Evolutionary conservation across 2,113 vertebrate species (phyloP).

Genomic region (Excalfactoria chinensis): DNA sequence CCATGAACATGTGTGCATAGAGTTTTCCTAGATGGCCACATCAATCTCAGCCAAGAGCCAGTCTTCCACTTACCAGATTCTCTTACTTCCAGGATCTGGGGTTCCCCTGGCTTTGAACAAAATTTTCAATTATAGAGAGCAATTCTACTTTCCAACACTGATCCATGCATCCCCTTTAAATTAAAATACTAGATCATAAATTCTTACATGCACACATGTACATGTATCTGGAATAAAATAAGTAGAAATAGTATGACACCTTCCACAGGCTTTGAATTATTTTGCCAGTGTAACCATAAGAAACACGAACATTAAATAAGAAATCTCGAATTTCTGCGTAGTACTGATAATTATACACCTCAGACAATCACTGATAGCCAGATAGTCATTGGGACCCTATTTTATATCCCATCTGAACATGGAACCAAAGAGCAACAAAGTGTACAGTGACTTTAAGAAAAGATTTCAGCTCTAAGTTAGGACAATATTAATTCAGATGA

Average conservation of each 20-base stretch:
- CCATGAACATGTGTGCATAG: too few relatives aligned
- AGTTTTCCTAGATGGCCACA: too few relatives aligned
- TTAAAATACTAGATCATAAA: not conserved
- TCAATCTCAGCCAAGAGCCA: too few relatives aligned
- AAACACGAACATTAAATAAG: not conserved
- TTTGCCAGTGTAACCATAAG: not conserved
- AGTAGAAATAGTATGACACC: not conserved
- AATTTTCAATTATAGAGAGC: not conserved
- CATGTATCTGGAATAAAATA: rapidly evolving
- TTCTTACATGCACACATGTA: not conserved
- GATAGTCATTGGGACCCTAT: not conserved
- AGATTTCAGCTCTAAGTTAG: not conserved
- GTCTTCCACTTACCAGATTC: too few relatives aligned
- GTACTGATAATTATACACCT: not conserved
- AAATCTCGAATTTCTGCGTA: not conserved
- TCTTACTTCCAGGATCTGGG: too few relatives aligned
- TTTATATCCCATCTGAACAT: not conserved
- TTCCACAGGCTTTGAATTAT: not conserved
- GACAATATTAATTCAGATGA: not conserved
- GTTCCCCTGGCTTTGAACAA: not conserved
- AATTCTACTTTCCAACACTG: not conserved
- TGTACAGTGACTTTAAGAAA: not conserved
- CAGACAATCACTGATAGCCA: not conserved
- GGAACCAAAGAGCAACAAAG: not conserved
- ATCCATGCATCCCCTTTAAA: not conserved